phyloP scores from a whole-genome alignment of 2,113 vertebrate genomes.

The Muntiacus muntjak region DNA sequence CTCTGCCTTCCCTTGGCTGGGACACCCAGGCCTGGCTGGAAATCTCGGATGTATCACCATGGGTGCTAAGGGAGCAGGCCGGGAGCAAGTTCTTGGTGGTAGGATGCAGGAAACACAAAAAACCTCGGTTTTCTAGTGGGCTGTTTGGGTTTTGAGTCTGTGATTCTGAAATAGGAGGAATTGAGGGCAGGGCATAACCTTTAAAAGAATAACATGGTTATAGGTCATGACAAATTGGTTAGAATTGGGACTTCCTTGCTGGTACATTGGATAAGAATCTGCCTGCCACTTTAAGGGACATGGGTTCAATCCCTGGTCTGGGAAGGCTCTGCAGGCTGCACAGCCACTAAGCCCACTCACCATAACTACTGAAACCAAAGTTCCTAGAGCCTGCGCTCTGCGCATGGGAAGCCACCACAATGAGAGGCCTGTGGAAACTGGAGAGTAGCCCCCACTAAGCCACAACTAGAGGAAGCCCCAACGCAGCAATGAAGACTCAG shows the following conservation, averaged over 20 bases:
- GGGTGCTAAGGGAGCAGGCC: neutral
- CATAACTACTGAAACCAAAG: neutral
- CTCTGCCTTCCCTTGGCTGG: rapidly evolving
- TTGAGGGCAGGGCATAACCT: neutral
- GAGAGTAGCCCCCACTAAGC: neutral
- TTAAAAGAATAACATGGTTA: neutral
- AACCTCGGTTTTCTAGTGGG: rapidly evolving
- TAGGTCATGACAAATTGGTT: neutral
- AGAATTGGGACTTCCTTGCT: neutral
- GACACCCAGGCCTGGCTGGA: rapidly evolving
- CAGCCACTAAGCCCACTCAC: neutral
- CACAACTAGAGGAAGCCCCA: neutral
- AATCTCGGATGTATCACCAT: rapidly evolving
- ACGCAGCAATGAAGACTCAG: neutral
- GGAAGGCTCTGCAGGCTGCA: neutral
- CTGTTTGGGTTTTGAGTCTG: neutral
- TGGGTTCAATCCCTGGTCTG: neutral
- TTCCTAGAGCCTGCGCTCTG: neutral
- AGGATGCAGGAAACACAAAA: neutral
- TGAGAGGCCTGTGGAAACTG: neutral
- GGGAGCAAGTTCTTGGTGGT: rapidly evolving
- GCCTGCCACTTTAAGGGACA: neutral
- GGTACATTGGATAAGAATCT: neutral
- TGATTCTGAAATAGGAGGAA: neutral
- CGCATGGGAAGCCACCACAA: neutral